Conservation (phyloP, 1,140 invertebrate genomes). For the Acromyrmex charruanus region DNA sequence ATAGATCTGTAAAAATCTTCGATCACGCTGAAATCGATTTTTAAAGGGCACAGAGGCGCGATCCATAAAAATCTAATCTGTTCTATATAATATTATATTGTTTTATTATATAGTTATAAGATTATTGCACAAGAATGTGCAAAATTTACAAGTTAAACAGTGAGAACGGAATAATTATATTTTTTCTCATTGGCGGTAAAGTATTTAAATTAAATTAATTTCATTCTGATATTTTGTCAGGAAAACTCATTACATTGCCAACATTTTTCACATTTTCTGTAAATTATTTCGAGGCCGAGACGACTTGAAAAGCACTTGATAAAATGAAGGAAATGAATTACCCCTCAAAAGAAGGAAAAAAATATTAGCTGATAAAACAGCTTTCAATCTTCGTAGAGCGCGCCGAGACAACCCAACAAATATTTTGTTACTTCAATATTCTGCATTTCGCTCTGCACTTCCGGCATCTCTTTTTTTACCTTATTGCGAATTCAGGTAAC, state of each 20-base stretch:
- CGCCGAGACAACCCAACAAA: background rate
- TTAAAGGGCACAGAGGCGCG: background rate
- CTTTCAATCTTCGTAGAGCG: background rate
- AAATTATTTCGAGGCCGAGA: conserved; percentile 13
- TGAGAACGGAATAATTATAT: conserved; percentile 80
- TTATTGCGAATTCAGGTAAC: background rate
- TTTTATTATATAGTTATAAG: conserved; percentile 81
- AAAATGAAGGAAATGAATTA: conserved; percentile 12
- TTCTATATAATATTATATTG: conserved; percentile 84
- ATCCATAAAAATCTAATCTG: conserved; percentile 65
- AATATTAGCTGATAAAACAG: conserved; percentile 34
- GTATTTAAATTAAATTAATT: conserved; percentile 86
- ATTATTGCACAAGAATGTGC: conserved; percentile 83
- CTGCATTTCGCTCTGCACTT: conserved; percentile 12
- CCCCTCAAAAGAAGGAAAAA: background rate
- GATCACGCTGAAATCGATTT: background rate
- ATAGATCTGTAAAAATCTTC: background rate
- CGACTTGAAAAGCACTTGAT: background rate
- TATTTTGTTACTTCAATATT: conserved; percentile 34
- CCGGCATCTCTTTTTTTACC: background rate
- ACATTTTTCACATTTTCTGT: conserved; percentile 13
- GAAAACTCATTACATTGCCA: background rate
- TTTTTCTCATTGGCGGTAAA: conserved; percentile 84
- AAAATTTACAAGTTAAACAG: conserved; percentile 81
- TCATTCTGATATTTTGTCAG: conserved; percentile 70